Evolutionary conservation across 2,888 invertebrate genomes (phyloP).

Genomic region (Amiota mariae): DNA sequence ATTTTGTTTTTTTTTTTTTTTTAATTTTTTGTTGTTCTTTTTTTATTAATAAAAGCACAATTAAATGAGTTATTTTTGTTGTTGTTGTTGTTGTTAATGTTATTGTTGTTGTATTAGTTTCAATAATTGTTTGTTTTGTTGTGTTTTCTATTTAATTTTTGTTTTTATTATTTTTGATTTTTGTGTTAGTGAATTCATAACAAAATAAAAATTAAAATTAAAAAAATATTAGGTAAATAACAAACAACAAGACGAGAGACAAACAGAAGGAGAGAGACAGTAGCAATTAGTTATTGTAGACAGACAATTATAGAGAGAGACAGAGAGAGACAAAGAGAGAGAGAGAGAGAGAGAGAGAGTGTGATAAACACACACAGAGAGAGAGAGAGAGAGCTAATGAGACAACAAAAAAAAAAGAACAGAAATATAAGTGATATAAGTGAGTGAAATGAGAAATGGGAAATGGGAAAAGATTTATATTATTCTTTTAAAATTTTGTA

Average conservation of each 20-base stretch:
- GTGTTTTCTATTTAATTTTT: too few relatives aligned
- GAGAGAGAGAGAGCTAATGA: background rate
- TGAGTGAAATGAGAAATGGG: too few relatives aligned
- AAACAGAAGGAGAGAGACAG: background rate
- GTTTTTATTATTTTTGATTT: slow-evolving; percentile 5
- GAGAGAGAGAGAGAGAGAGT: background rate
- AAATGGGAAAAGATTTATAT: too few relatives aligned
- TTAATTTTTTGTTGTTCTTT: slow-evolving; percentile 1
- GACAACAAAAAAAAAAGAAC: background rate
- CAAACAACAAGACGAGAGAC: slow-evolving; percentile 1
- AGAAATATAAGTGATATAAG: background rate
- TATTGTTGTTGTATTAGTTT: slow-evolving; percentile 18
- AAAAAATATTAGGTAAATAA: slow-evolving; percentile 9
- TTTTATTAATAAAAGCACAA: slow-evolving; percentile 27
- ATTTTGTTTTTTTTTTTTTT: background rate
- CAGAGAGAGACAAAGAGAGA: too few relatives aligned
- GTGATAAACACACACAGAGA: background rate
- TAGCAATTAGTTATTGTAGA: too few relatives aligned
- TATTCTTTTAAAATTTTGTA: too few relatives aligned
- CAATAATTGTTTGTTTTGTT: background rate
- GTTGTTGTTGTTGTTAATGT: slow-evolving; percentile 1
- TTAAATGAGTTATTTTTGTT: slow-evolving; percentile 16
- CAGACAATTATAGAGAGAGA: background rate
- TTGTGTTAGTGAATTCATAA: slow-evolving; percentile 18
- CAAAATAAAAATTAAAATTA: background rate